A percentile compares a stretch with the other conserved stretches of the same genome.
These are phyloP conservation scores for Squalus acanthias DNA, from an alignment of 2,797 vertebrate species.

Conservation along the genomic window DNA sequence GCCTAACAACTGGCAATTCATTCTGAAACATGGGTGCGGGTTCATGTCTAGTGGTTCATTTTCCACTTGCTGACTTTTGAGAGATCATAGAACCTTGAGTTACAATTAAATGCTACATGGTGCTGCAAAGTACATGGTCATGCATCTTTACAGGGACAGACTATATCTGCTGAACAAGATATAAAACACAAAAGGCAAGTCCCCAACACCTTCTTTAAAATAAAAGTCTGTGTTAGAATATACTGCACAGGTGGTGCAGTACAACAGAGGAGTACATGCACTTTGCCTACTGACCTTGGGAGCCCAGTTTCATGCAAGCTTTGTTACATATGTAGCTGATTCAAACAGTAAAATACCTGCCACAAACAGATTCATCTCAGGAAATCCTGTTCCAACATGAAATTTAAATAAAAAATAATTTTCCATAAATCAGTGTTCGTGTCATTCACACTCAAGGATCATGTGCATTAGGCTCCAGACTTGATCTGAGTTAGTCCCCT, in stretches of 20 bases:
- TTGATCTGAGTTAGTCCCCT: not conserved
- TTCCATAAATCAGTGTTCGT: not conserved
- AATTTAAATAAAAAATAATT: not conserved
- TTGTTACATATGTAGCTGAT: not conserved
- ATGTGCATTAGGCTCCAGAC: not conserved
- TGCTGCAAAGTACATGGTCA: not conserved
- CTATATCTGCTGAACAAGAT: not conserved
- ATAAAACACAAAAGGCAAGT: not conserved
- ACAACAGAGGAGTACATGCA: not conserved
- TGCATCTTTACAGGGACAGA: not conserved
- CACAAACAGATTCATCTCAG: not conserved
- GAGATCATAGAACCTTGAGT: not conserved
- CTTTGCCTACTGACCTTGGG: not conserved
- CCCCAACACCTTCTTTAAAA: not conserved
- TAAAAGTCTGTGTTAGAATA: not conserved
- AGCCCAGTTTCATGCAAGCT: not conserved
- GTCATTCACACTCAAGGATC: not conserved
- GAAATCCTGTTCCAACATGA: not conserved
- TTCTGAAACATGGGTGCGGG: not conserved
- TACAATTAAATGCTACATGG: not conserved
- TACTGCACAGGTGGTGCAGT: no score
- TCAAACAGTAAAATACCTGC: not conserved
- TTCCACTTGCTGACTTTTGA: conserved; percentile 12
- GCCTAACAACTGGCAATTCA: not conserved
- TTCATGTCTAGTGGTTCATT: not conserved